Base-by-base conservation (phyloP, 1,140 invertebrate genomes). In the Euura lappo region DNA sequence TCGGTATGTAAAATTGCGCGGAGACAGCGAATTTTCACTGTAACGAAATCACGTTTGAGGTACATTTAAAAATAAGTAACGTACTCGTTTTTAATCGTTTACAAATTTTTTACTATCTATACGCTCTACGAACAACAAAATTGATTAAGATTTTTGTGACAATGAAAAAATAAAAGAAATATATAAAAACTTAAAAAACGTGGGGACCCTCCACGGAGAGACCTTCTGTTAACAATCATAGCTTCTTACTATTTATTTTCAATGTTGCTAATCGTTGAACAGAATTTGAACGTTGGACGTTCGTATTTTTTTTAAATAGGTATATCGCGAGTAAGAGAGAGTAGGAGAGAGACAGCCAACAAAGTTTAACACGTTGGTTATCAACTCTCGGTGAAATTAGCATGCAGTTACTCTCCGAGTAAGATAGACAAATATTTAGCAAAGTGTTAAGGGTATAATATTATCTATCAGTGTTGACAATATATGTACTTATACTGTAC, bases 371-470 rank as follows among this genome's bases (percentile, higher is more conserved):
- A n/a, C n/a, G n/a, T n/a, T n/a, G n/a, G n/a, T n/a, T n/a, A n/a
- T n/a, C n/a, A n/a, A 28, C 28, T 28, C 28, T 28, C 28, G 28
- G 0, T 28, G 28, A 1, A 28, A 28, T 28, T 28, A 28, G 28
- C 0, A 28, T 28, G 28, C 28, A 28, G 28, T 28, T 28, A 28
- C 28, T 1, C 28, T 28, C 28, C 28, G 28, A 28, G 28, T 28
- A 11, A 51, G 47, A 51, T 6, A 51, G 47, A 51, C 6, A 60
- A n/a, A 60, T 60, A 60, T 6, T 11, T 60, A 11, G 13, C 51
- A 60, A 60, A 60, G 51, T 60, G 51, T 60, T 60, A 60, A 60
- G 51, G 51, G 51, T 60, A 60, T 60, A 8, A 60, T 60, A 60
- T 60, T 60, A 60, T 60, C 0, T 60, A 60, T 60, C 51, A 60